Percentiles rank a stretch among this genome's conserved stretches.
Conservation (phyloP, 2,888 invertebrate genomes). For the Thecophora atra region DNA sequence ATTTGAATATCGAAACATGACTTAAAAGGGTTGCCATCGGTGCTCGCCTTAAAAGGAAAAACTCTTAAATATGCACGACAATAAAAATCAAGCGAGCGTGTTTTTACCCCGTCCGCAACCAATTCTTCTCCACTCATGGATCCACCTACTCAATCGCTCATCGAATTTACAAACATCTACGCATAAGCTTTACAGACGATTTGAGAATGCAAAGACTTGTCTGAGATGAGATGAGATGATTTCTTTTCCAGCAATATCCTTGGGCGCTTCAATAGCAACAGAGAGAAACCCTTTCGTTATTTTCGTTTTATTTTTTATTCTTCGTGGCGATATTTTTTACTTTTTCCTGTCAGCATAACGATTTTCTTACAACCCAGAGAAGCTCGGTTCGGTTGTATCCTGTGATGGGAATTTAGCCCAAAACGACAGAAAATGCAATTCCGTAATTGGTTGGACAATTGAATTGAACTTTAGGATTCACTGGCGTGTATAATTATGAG, state of each 20-base stretch:
- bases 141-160: no score
- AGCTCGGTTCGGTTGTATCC: not conserved
- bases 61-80: conserved; percentile 24
- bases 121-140: not conserved
- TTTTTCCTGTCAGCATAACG: not conserved
- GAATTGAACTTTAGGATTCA: conserved; percentile 59
- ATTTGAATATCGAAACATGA: conserved; percentile 41
- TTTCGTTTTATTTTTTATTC: no score
- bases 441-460: no score
- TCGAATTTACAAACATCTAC: not conserved
- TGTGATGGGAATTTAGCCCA: not conserved
- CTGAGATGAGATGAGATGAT: not conserved
- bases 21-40: no score
- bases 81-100: not conserved
- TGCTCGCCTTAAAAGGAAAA: conserved; percentile 2
- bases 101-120: not conserved
- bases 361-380: not conserved
- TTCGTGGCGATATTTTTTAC: not conserved
- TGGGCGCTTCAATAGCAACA: not conserved
- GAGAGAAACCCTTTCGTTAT: conserved; percentile 9
- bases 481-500: conserved; percentile 60
- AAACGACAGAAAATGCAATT: conserved; percentile 25
- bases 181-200: conserved; percentile 11
- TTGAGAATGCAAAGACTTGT: not conserved
- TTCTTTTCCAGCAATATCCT: conserved; percentile 23